These are phyloP conservation scores for Semnornis frantzii DNA, from an alignment of 2,113 vertebrate genomes.

Conservation along the genomic window DNA sequence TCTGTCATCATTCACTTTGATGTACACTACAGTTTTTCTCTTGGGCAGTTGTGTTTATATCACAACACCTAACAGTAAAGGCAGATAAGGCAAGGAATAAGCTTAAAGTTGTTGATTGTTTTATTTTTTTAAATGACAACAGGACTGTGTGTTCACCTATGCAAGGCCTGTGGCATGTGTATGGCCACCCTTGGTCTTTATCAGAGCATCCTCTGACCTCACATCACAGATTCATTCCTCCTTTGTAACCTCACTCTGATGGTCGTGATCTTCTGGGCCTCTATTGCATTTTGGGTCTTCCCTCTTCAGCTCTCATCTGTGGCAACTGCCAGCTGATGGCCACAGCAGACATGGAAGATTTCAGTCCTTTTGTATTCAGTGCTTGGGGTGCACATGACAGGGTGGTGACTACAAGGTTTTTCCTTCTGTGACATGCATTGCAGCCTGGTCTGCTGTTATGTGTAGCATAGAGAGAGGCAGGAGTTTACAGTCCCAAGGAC, in stretches of 20 bases:
- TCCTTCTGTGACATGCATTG: background rate
- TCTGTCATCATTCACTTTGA: background rate
- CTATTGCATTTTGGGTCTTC: background rate
- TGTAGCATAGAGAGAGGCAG: background rate
- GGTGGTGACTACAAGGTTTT: background rate
- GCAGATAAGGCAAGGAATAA: background rate
- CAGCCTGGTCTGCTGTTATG: background rate
- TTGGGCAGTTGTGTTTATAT: background rate
- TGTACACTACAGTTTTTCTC: background rate
- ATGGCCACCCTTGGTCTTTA: background rate
- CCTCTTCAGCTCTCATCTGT: background rate
- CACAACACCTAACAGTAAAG: background rate
- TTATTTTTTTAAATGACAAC: background rate
- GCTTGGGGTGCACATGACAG: accelerated
- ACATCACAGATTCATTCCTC: accelerated
- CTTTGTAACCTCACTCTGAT: background rate
- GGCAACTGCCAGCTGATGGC: background rate
- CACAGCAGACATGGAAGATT: background rate
- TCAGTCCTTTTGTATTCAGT: background rate
- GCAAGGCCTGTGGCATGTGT: background rate
- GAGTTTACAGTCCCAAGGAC: accelerated
- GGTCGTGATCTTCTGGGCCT: background rate
- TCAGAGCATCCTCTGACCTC: background rate
- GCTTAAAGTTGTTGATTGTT: background rate
- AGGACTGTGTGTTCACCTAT: background rate